These are phyloP conservation scores for Solea senegalensis DNA, from an alignment of 2,113 vertebrate genomes.

Conservation along the genomic window DNA sequence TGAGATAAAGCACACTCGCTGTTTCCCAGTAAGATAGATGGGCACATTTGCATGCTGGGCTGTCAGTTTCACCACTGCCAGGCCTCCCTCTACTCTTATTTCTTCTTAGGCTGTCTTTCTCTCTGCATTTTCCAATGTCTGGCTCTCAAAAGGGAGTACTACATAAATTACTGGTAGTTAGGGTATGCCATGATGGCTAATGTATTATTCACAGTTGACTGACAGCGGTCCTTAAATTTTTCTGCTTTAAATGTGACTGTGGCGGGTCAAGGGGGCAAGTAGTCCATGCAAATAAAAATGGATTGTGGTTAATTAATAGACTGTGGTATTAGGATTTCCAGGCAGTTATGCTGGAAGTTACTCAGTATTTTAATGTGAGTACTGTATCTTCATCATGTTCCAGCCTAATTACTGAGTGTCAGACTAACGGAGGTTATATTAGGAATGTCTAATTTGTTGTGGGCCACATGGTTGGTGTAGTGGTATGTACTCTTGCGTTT, in stretches of 20 bases:
- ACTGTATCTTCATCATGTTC: slow-evolving; percentile 26
- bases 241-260: slow-evolving; percentile 41
- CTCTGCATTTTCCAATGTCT: slow-evolving; percentile 29
- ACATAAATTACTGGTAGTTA: slow-evolving; percentile 65
- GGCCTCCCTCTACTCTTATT: slow-evolving; percentile 40
- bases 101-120: slow-evolving; percentile 43
- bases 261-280: slow-evolving; percentile 31
- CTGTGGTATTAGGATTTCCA: slow-evolving; percentile 20
- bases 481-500: too few species aligned
- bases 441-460: neutral
- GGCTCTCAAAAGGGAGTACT: slow-evolving; percentile 34
- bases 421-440: neutral
- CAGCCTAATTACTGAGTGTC: slow-evolving; percentile 35
- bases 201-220: slow-evolving; percentile 71
- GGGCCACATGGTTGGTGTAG: too few species aligned
- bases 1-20: slow-evolving; percentile 64
- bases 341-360: slow-evolving; percentile 31
- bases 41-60: slow-evolving; percentile 66
- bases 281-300: slow-evolving; percentile 46
- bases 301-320: slow-evolving; percentile 52
- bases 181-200: slow-evolving; percentile 51
- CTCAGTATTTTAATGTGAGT: slow-evolving; percentile 7
- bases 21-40: slow-evolving; percentile 66
- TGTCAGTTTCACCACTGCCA: slow-evolving; percentile 53
- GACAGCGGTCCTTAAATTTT: slow-evolving; percentile 56